Conservation (phyloP, 2,797 vertebrate species). For the Bufotes viridis region DNA sequence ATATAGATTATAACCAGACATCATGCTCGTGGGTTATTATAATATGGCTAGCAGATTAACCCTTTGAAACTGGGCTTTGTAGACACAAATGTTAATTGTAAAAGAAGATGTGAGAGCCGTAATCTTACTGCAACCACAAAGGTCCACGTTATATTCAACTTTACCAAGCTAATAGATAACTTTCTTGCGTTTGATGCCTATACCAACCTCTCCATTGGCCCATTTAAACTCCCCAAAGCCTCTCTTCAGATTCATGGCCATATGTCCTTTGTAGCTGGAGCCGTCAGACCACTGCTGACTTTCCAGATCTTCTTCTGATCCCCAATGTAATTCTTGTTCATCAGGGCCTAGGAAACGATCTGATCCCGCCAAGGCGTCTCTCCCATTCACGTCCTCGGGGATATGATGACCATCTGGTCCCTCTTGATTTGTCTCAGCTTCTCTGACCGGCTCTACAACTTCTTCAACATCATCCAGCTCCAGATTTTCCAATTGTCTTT, state of each 20-base stretch:
- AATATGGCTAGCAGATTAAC: not conserved
- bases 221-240: slow-evolving; percentile 77
- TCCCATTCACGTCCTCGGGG: not conserved
- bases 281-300: slow-evolving; percentile 77
- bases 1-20: not conserved
- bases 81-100: too few relatives aligned
- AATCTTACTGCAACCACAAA: too few relatives aligned
- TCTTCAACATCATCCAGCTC: not conserved
- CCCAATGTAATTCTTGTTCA: not conserved
- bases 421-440: not conserved
- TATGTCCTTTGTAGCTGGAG: slow-evolving; percentile 79
- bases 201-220: slow-evolving; percentile 77
- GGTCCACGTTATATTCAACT: not conserved
- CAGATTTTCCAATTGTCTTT: not conserved
- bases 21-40: not conserved
- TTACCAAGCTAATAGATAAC: not conserved
- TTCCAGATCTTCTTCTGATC: slow-evolving; percentile 10
- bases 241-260: slow-evolving; percentile 77
- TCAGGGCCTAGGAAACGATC: not conserved
- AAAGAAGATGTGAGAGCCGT: too few relatives aligned
- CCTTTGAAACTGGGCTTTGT: too few relatives aligned
- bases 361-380: not conserved
- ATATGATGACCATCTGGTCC: not conserved
- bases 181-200: not conserved
- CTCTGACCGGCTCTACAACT: not conserved